Evolutionary conservation across 2,888 invertebrate genomes (phyloP).

Genomic region (Cylloceria caligata): DNA sequence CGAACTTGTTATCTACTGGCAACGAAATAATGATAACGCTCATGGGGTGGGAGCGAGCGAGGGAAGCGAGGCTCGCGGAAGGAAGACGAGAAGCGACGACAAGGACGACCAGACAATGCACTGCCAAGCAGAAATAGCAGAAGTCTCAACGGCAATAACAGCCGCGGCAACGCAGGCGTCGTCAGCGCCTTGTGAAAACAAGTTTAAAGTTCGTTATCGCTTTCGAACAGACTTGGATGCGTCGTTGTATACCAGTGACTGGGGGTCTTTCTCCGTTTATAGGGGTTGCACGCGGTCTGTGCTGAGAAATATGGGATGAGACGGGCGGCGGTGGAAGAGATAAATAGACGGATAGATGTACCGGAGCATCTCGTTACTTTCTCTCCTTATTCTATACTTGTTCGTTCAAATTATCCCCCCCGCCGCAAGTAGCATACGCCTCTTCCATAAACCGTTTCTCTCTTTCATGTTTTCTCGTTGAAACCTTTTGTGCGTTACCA

Average conservation of each 20-base stretch:
- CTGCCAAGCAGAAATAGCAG: constrained; percentile 30
- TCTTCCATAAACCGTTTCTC: neutral
- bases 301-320: constrained; percentile 17
- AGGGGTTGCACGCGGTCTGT: constrained; percentile 16
- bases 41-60: constrained; percentile 20
- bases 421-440: too few species aligned
- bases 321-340: constrained; percentile 10
- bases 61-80: constrained; percentile 9
- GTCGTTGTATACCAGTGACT: constrained; percentile 12
- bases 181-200: constrained; percentile 64
- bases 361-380: constrained; percentile 47
- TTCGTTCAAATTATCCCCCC: constrained; percentile 24
- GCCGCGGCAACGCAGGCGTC: constrained; percentile 30
- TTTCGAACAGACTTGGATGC: constrained; percentile 58
- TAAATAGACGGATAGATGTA: constrained; percentile 43
- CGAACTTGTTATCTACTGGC: constrained; percentile 57
- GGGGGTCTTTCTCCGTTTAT: neutral
- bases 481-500: neutral
- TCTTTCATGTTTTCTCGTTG: too few species aligned
- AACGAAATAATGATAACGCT: constrained; percentile 59
- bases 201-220: constrained; percentile 71
- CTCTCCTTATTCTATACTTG: neutral
- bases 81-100: constrained; percentile 20
- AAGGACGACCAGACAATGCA: constrained; percentile 67
- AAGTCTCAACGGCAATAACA: constrained; percentile 53